Evolutionary conservation across 2,797 vertebrate species (phyloP).

Genomic region (Valencia hispanica): DNA sequence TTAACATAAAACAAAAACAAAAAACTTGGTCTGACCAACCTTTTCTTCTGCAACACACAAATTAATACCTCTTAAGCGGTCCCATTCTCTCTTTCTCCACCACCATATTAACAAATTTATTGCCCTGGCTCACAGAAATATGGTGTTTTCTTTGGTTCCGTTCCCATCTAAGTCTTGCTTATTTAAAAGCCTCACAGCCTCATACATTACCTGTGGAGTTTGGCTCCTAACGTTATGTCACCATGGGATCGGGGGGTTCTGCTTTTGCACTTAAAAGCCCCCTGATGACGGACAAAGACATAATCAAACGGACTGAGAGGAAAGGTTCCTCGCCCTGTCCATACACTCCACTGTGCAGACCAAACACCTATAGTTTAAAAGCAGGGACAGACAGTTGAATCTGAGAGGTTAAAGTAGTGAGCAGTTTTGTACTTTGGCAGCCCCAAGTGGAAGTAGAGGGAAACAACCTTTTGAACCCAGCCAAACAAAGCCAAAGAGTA

Average conservation of each 20-base stretch:
- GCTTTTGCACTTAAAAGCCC: conserved; percentile 78
- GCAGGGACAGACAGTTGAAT: conserved; percentile 1
- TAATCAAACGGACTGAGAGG: conserved; percentile 70
- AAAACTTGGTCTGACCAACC: conserved; percentile 12
- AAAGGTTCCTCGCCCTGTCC: conserved; percentile 33
- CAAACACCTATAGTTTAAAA: conserved; percentile 17
- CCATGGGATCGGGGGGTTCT: conserved; percentile 58
- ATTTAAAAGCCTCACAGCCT: conserved; percentile 71
- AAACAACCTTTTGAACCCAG: not conserved
- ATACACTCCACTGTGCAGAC: conserved; percentile 30
- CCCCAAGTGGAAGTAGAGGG: conserved; percentile 36
- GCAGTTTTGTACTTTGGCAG: conserved; percentile 44
- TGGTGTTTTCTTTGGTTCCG: conserved; percentile 76
- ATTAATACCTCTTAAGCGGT: conserved; percentile 38
- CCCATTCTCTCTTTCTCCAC: conserved; percentile 59
- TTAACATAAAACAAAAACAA: not conserved
- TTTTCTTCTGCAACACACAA: conserved; percentile 27
- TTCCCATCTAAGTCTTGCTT: conserved; percentile 75
- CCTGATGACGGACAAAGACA: conserved; percentile 78
- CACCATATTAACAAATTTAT: conserved; percentile 54
- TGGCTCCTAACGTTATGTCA: conserved; percentile 69
- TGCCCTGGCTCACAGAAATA: conserved; percentile 58
- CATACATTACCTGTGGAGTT: conserved; percentile 73
- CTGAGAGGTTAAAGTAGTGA: conserved; percentile 1
- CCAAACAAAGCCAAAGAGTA: not conserved